A percentile compares a stretch with the other conserved stretches of the same genome.
Conservation (phyloP, 2,888 invertebrate genomes). For the Isoperla grammatica region DNA sequence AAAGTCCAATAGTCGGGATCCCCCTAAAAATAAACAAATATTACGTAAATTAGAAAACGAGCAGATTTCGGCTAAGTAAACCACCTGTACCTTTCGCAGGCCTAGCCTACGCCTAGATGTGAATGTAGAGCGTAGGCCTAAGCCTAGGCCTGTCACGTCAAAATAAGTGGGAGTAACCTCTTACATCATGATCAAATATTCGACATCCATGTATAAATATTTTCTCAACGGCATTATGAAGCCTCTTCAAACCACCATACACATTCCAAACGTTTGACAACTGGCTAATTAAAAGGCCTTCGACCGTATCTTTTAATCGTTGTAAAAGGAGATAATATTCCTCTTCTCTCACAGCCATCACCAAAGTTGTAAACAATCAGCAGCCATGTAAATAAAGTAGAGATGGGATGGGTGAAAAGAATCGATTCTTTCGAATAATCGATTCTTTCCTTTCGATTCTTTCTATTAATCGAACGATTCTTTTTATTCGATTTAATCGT, state of each 20-base stretch:
- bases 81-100: too few species aligned
- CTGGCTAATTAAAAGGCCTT: conserved; percentile 51
- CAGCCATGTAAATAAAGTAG: too few species aligned
- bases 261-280: conserved; percentile 56
- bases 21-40: conserved; percentile 42
- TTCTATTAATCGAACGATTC: too few species aligned
- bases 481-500: too few species aligned
- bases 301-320: conserved; percentile 51
- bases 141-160: too few species aligned
- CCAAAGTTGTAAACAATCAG: too few species aligned
- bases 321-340: conserved; percentile 43
- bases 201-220: conserved; percentile 55
- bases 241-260: conserved; percentile 52
- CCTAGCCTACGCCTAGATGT: neutral
- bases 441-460: too few species aligned
- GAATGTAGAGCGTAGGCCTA: neutral
- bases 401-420: too few species aligned
- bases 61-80: too few species aligned
- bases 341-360: conserved; percentile 1
- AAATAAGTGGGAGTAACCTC: conserved; percentile 7
- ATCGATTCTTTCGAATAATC: too few species aligned
- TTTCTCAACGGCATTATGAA: conserved; percentile 50
- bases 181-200: conserved; percentile 38
- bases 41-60: neutral
- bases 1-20: conserved; percentile 51